Conservation (phyloP, 1,140 invertebrate species). For the Tetragnatha versicolor region DNA sequence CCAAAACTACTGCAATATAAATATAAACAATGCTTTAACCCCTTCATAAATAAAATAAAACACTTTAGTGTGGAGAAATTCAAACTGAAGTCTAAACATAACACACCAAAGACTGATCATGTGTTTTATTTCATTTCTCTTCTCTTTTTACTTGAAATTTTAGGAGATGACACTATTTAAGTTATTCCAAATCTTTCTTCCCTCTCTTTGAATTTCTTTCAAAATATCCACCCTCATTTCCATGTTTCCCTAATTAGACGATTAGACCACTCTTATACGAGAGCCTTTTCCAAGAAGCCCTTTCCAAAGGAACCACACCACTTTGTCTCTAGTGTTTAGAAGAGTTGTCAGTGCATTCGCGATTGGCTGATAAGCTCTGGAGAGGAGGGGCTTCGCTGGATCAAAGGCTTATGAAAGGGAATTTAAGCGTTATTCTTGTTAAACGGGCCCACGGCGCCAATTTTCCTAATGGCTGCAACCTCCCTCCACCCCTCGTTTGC, state of each 20-base stretch:
- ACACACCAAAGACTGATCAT: too few relatives aligned
- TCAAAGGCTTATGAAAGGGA: conserved; percentile 19
- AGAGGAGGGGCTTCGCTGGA: not conserved
- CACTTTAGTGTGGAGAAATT: too few relatives aligned
- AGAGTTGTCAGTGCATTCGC: not conserved
- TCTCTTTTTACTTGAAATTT: too few relatives aligned
- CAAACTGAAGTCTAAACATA: too few relatives aligned
- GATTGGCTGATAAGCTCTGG: conserved; percentile 12
- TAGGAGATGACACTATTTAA: not conserved
- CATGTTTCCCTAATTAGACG: not conserved
- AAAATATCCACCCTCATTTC: not conserved
- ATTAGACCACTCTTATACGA: too few relatives aligned
- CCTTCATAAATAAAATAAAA: too few relatives aligned
- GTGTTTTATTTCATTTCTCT: too few relatives aligned
- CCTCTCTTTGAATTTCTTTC: not conserved
- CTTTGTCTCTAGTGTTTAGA: not conserved
- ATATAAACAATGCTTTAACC: too few relatives aligned
- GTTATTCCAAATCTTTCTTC: not conserved
- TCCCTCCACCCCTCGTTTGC: not conserved
- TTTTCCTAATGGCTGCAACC: conserved; percentile 26
- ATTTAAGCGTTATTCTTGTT: not conserved
- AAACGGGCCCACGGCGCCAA: conserved; percentile 9
- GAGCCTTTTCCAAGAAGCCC: too few relatives aligned
- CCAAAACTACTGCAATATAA: too few relatives aligned
- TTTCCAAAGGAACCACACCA: too few relatives aligned